Percentiles rank a stretch among this genome's conserved stretches.
Conservation (phyloP, 2,113 vertebrate genomes). For the Dromaius novaehollandiae region DNA sequence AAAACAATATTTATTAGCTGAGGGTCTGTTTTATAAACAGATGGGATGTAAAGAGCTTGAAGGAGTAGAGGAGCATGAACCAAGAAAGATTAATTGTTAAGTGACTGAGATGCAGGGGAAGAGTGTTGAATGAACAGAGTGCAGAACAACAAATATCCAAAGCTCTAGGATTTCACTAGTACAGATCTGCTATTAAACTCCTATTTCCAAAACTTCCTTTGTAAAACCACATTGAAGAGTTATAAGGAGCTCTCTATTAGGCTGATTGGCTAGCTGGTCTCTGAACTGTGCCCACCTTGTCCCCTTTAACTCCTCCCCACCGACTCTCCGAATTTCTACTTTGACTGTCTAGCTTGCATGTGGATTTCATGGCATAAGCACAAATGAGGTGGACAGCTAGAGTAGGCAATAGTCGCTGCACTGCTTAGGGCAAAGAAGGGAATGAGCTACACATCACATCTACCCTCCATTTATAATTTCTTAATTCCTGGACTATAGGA, state of each 20-base stretch:
- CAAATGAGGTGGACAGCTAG: background rate
- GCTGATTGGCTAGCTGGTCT: background rate
- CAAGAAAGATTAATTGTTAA: constrained; percentile 18
- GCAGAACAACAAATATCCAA: background rate
- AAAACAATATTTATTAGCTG: constrained; percentile 19
- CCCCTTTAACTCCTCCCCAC: background rate
- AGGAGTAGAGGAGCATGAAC: background rate
- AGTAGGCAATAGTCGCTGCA: background rate
- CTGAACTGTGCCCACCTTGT: background rate
- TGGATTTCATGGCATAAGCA: background rate
- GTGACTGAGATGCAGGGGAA: background rate
- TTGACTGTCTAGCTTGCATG: background rate
- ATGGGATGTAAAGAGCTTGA: constrained; percentile 52
- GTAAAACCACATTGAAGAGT: accelerated
- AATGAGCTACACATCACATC: background rate
- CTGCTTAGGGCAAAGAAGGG: too few species aligned
- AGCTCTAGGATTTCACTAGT: background rate
- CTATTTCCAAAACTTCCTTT: background rate
- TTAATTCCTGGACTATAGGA: too few species aligned
- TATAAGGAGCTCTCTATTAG: accelerated
- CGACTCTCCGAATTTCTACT: background rate
- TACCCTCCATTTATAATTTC: too few species aligned
- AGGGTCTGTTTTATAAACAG: background rate
- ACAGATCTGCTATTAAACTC: too few species aligned
- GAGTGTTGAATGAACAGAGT: background rate